Evolutionary conservation across 2,797 vertebrate species (phyloP), one percentile per base, ranked within the genome.

Genomic region (Crocodylus rhombifer): DNA sequence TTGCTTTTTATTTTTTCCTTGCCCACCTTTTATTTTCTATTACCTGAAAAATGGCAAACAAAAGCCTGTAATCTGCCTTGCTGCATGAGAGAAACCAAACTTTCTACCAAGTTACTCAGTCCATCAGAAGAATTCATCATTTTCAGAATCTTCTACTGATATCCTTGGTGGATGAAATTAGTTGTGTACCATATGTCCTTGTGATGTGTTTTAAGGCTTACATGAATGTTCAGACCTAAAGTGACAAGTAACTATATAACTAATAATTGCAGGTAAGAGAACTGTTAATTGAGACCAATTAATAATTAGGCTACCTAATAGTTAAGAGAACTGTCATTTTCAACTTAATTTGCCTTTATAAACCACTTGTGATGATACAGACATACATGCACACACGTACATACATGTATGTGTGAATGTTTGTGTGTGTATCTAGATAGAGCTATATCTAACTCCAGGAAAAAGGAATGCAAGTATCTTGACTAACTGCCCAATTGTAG

Each of bases 91-190:
- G 42, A 87, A 83, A n/a, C 6, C 21, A 89, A 94, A 87, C 75
- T 81, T 65, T 57, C 0, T 88, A 60, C 90, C 89, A 90, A 90
- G 17, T 36, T 77, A 77, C 28, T 91, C 62, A 77, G 65, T 92
- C 86, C 95, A 91, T 91, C 91, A 95, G 67, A 93, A 33, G 26
- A 90, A 25, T 83, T 71, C 75, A 71, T 86, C 82, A 80, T 83
- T 95, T 93, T 26, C 51, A 51, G 25, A 76, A 71, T 92, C 82
- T 88, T 69, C 51, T 83, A 56, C 3, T 87, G 79, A 79, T 90
- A 88, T 81, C 80, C 64, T 28, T 92, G 73, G 16, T 61, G 77
- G 92, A 92, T 94, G 94, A 93, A 88, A 76, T 17, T 26, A 65
- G 42, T 83, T 75, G 63, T 91, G 77, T 85, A 83, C 62, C 42